These are phyloP conservation scores for Ostrea denselamellosa DNA, from an alignment of 1,140 invertebrate species.

Conservation along the genomic window DNA sequence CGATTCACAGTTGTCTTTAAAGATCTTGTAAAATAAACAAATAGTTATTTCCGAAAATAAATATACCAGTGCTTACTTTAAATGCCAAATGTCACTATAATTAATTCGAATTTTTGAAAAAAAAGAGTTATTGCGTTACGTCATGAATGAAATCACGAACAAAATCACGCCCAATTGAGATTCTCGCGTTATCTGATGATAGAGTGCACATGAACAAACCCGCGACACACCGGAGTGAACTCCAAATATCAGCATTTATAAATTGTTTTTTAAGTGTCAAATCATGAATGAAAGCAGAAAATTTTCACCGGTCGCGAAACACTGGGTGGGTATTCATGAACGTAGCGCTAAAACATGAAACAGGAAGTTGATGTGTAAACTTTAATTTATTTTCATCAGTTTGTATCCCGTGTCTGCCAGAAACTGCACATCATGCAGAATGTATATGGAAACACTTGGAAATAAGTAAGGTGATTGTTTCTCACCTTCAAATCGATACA, in stretches of 20 bases:
- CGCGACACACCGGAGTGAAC: conserved; percentile 22
- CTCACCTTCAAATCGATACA: conserved; percentile 35
- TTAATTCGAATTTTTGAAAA: conserved; percentile 36
- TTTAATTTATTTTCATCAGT: conserved; percentile 21
- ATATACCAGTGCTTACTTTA: conserved; percentile 36
- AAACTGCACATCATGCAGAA: conserved; percentile 8
- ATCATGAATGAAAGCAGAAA: conserved; percentile 39
- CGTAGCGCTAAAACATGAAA: neutral
- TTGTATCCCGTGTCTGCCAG: neutral
- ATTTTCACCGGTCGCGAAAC: neutral
- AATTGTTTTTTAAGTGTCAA: conserved; percentile 38
- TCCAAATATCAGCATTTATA: conserved; percentile 31
- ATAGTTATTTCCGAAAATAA: conserved; percentile 39
- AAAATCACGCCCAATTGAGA: conserved; percentile 24
- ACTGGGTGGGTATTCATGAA: neutral
- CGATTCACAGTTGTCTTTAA: conserved; percentile 35
- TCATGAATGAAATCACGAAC: conserved; percentile 39
- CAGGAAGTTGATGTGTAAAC: conserved; percentile 1
- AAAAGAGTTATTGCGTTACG: conserved; percentile 24
- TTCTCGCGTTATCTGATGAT: conserved; percentile 24
- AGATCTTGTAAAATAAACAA: conserved; percentile 40
- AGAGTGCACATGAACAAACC: conserved; percentile 8
- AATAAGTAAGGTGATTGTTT: conserved; percentile 29
- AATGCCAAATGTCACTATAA: conserved; percentile 38
- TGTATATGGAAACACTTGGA: conserved; percentile 34